Evolutionary conservation across 2,888 invertebrate genomes (phyloP), one percentile per base, ranked within the genome.

Genomic region (Urechis unicinctus): DNA sequence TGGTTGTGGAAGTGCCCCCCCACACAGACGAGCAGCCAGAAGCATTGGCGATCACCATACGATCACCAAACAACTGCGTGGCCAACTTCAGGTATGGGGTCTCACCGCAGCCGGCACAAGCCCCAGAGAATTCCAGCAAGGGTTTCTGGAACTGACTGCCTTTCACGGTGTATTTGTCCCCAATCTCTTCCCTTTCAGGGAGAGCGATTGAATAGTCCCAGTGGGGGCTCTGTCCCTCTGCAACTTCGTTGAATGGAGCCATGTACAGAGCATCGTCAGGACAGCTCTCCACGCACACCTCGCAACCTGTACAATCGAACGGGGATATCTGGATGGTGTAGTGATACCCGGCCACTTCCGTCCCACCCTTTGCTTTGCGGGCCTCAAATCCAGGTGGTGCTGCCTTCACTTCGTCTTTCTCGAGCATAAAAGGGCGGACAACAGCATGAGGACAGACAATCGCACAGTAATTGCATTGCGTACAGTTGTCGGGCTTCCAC

Each of bases 401-500:
- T 13, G 43, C 41, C 51, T 62, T 62, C 13, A 50, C 24, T 53
- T 63, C 62, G 22, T 17, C 31, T 42, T 62, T 60, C 49, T 60
- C 59, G 22, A 63, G 50, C 28, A 63, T 52, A 57, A 63, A 63
- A n/a, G 64, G 62, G 2, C 64, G 50, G 5, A 64, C 57, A 17
- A 64, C 64, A 31, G 64, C 62, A 45, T 64, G 64, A 1, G 64
- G 64, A 31, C 64, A 64, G 5, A 61, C 63, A 26, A 63, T 63
- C 43, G 63, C 63, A 49, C 63, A 63, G 53, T 61, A 61, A 53
- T 63, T 63, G 51, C 63, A 63, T 55, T 63, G 63, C 13, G 61
- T 63, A 52, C 63, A 63, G 29, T 52, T 53, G 36, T 63, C 63
- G 9, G 63, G 59, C 47, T 55, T 59, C 63, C 63, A 63, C 25